phyloP scores from a whole-genome alignment of 1,140 invertebrate species.

The Aphelenchoides fujianensis region DNA sequence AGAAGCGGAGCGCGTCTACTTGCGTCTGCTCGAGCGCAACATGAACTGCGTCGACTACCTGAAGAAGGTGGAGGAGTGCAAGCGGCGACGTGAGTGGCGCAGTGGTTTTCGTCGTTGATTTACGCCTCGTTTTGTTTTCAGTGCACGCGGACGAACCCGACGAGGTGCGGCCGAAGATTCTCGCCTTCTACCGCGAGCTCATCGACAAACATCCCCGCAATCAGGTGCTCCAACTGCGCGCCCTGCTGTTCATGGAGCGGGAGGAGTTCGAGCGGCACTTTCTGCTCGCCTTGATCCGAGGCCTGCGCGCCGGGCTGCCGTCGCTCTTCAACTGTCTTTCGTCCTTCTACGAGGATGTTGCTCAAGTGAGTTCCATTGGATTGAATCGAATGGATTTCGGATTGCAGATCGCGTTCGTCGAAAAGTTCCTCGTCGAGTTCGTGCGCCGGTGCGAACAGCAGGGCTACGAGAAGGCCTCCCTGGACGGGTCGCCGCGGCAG shows the following conservation, averaged over 20 bases:
- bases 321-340: constrained; percentile 91
- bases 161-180: constrained; percentile 10
- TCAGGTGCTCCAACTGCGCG: constrained; percentile 3
- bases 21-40: constrained; percentile 82
- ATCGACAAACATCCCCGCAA: constrained; percentile 48
- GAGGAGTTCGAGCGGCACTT: constrained; percentile 66
- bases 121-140: no score
- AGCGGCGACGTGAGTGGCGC: constrained; percentile 53
- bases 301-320: constrained; percentile 91
- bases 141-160: constrained; percentile 14
- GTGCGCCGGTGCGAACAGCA: constrained; percentile 75
- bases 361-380: constrained; percentile 74
- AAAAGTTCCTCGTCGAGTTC: constrained; percentile 79
- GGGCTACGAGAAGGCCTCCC: constrained; percentile 71
- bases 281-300: constrained; percentile 69
- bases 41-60: constrained; percentile 93
- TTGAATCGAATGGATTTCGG: constrained; percentile 66
- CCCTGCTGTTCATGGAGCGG: constrained; percentile 40
- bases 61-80: constrained; percentile 78
- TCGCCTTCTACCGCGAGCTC: constrained; percentile 49
- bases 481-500: constrained; percentile 65
- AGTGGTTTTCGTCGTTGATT: constrained; percentile 10
- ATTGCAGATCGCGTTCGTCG: constrained; percentile 70
- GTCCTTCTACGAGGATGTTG: constrained; percentile 77
- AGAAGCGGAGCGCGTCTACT: constrained; percentile 80